Evolutionary conservation across 2,113 vertebrate species (phyloP).

Genomic region (Podilymbus podiceps): DNA sequence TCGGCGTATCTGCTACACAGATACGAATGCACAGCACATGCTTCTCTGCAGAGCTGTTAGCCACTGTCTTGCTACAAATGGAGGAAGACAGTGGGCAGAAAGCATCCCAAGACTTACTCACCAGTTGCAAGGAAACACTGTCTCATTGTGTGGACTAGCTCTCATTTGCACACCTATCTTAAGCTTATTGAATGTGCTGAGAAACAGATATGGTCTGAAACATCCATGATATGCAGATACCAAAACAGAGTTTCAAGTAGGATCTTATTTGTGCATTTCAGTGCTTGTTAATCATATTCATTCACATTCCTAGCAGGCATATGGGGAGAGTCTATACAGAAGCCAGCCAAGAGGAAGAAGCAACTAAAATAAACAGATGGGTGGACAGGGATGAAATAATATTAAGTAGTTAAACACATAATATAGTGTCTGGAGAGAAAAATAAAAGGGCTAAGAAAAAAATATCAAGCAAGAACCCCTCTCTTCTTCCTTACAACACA

Average conservation of each 20-base stretch:
- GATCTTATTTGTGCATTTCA: conserved; percentile 48
- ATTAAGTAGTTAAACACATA: conserved; percentile 67
- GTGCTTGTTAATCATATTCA: conserved; percentile 54
- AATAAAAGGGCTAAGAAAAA: conserved; percentile 48
- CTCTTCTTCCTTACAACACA: conserved; percentile 30
- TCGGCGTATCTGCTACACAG: conserved; percentile 1
- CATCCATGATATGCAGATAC: neutral
- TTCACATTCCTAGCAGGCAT: conserved; percentile 60
- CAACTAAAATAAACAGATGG: conserved; percentile 73
- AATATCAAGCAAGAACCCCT: conserved; percentile 24
- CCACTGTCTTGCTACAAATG: neutral
- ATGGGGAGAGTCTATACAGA: conserved; percentile 64
- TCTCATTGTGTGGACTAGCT: neutral
- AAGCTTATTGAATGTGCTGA: neutral
- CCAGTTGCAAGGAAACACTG: neutral
- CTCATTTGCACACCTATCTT: neutral
- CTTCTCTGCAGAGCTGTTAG: neutral
- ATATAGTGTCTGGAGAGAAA: conserved; percentile 58
- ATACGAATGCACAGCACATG: conserved; percentile 22
- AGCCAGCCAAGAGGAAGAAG: conserved; percentile 69
- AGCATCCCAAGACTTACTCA: neutral
- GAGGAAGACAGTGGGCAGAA: neutral
- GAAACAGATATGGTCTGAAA: neutral
- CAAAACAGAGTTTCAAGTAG: conserved; percentile 18
- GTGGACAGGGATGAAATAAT: conserved; percentile 64